Evolutionary conservation across 2,888 invertebrate genomes (phyloP), one percentile per base, ranked within the genome.

Genomic region (Pachymerium ferrugineum): DNA sequence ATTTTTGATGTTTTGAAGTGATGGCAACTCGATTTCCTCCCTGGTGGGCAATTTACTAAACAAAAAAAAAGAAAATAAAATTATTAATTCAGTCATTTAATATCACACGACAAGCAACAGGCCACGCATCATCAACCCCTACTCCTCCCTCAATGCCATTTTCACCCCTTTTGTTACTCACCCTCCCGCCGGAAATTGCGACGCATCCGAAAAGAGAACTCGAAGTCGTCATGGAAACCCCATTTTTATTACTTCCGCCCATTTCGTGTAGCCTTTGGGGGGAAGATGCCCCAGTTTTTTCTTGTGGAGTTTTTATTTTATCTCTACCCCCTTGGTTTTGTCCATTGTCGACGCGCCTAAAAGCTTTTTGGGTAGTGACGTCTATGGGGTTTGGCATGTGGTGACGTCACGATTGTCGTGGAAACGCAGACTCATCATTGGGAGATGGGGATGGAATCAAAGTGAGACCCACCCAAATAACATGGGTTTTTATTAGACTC

Each of bases 21-120:
- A 79, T 82, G 78, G 83, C 81, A 88, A 87, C 80, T 88, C 88
- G 83, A 89, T 88, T 81, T 86, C 87, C 80, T 88, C 88, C 33
- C 69, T 33, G 85, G 88, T 88, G 80, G 87, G 86, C 78, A 84
- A 81, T 79, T 87, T 87, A 83, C 88, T 88, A 83, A 12, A 73
- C 74, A 74, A 70, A 75, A 47, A 16, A 19, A 33, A 35, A 33
- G 14, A 68, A 28, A 68, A 12, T 4, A 31, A 1, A 68, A 29
- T 47, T 47, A 47, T 47, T 47, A 47, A 47, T 47, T 47, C 19
- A 19, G 47, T 54, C 47, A 54, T 54, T 47, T 6, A n/a, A 47
- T 47, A 16, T 47, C 47, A n/a, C 47, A 47, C 47, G 19, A 47
- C 47, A 3, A 4, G 47, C 47, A 54, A 54, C 47, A 54, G 47